A percentile compares a stretch with the other conserved stretches of the same genome.
These are phyloP conservation scores for Ptychochromis oligacanthus DNA, from an alignment of 2,113 vertebrate species.

Conservation along the genomic window DNA sequence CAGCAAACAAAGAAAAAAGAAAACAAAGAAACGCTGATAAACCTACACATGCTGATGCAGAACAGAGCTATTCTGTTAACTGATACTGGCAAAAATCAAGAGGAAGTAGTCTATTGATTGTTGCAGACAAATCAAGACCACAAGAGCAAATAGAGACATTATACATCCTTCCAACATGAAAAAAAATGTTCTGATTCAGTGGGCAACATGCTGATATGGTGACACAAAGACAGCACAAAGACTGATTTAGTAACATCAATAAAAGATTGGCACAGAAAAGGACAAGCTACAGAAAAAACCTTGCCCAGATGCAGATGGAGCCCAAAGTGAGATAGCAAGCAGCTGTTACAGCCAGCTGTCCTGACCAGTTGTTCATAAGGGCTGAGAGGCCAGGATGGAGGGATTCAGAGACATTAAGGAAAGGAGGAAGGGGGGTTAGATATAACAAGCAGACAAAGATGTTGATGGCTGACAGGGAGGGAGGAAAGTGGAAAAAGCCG, in stretches of 20 bases:
- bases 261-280: constrained; percentile 9
- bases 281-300: neutral
- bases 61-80: neutral
- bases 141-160: neutral
- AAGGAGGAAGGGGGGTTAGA: neutral
- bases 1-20: neutral
- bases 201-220: neutral
- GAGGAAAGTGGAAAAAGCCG: constrained; percentile 61
- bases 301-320: constrained; percentile 33
- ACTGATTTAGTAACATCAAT: constrained; percentile 46
- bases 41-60: neutral
- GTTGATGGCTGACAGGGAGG: constrained; percentile 19
- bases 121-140: neutral
- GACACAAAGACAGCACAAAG: constrained; percentile 18
- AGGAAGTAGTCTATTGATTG: neutral
- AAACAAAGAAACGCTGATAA: constrained; percentile 4
- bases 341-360: constrained; percentile 67
- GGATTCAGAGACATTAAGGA: constrained; percentile 70
- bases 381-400: constrained; percentile 37
- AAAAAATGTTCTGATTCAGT: neutral
- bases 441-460: constrained; percentile 60
- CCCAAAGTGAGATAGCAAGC: constrained; percentile 51
- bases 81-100: neutral
- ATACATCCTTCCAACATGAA: neutral
- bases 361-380: constrained; percentile 57